Percentiles rank a stretch among this genome's conserved stretches.
Evolutionary conservation across 2,797 vertebrate genomes (phyloP).

Genomic region (Tragelaphus eurycerus): DNA sequence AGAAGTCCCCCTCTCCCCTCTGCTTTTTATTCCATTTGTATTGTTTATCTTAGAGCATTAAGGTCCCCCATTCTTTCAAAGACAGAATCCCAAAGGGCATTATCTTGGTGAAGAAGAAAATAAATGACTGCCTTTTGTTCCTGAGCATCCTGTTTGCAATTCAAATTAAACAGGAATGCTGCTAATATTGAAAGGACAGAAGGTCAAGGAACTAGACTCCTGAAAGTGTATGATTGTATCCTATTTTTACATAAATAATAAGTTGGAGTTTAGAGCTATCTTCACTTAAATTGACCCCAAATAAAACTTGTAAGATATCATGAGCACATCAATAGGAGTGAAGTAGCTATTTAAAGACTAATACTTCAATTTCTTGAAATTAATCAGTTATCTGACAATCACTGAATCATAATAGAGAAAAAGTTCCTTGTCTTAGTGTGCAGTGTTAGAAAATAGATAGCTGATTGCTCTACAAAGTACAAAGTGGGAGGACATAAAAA

Average conservation of each 20-base stretch:
- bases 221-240: background rate
- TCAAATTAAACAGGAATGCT: background rate
- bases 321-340: background rate
- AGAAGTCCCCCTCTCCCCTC: background rate
- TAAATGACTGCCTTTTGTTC: slow-evolving; percentile 14
- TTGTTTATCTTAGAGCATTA: background rate
- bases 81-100: background rate
- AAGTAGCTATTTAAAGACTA: slow-evolving; percentile 35
- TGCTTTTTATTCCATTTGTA: background rate
- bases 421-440: slow-evolving; percentile 11
- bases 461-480: slow-evolving; percentile 39
- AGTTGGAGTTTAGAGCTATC: background rate
- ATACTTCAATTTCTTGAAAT: slow-evolving; percentile 49
- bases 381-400: slow-evolving; percentile 40
- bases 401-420: slow-evolving; percentile 41
- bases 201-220: background rate
- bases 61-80: background rate
- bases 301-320: background rate
- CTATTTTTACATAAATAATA: background rate
- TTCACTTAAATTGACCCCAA: background rate
- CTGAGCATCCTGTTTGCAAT: background rate
- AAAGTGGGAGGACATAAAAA: slow-evolving; percentile 35
- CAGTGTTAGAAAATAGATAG: slow-evolving; percentile 52
- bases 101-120: background rate
- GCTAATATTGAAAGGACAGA: background rate